Percentiles rank a stretch among this genome's conserved stretches.
Conservation (phyloP, 1,140 invertebrate species). For the Tenebrio molitor region DNA sequence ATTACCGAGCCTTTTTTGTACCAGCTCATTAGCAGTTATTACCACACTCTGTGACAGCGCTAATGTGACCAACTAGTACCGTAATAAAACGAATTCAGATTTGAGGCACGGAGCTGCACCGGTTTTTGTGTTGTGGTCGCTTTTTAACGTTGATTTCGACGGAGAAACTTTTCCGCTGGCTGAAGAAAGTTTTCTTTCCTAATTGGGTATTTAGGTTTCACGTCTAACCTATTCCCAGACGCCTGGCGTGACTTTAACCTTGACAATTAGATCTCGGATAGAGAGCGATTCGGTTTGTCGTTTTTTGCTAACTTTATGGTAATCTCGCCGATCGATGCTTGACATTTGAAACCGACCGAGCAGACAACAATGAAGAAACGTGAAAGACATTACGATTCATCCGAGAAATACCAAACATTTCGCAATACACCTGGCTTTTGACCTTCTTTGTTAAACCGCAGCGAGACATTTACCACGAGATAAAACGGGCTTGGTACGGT, state of each 20-base stretch:
- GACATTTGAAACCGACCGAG: conserved; percentile 1
- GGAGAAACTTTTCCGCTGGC: conserved; percentile 17
- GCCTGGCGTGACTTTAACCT: conserved; percentile 18
- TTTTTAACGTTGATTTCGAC: too few relatives aligned
- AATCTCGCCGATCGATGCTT: conserved; percentile 7
- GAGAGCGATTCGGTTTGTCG: neutral
- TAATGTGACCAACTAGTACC: too few relatives aligned
- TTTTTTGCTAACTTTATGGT: conserved; percentile 12
- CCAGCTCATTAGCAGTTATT: conserved; percentile 10
- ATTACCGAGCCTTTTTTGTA: conserved; percentile 9
- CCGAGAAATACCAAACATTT: conserved; percentile 29
- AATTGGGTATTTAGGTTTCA: conserved; percentile 28
- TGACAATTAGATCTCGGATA: conserved; percentile 24
- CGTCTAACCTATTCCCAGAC: conserved; percentile 17
- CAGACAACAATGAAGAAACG: conserved; percentile 35
- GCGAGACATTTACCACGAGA: conserved; percentile 27
- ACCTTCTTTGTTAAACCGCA: conserved; percentile 23
- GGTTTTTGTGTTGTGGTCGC: too few relatives aligned
- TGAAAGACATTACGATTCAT: conserved; percentile 23
- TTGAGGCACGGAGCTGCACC: too few relatives aligned
- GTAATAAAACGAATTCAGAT: too few relatives aligned
- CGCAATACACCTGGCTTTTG: conserved; percentile 20
- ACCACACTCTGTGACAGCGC: too few relatives aligned
- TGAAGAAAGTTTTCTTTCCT: conserved; percentile 19
- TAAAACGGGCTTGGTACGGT: conserved; percentile 21